Evolutionary conservation across 2,888 invertebrate genomes (phyloP), one percentile per base, ranked within the genome.

Genomic region (Agrilus mali): DNA sequence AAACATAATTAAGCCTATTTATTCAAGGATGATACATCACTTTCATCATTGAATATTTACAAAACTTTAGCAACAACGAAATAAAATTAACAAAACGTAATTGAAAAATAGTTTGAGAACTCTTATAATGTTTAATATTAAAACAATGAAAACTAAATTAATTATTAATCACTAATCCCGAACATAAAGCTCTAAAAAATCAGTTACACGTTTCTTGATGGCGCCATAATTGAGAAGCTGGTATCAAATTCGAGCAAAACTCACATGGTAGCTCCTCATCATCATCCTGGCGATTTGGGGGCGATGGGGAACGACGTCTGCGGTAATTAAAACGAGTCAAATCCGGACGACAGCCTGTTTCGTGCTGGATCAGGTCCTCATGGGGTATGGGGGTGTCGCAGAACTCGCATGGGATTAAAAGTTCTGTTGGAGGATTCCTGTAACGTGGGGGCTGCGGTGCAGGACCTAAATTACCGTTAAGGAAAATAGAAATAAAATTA

Each of bases 211-310:
- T 57, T 7, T 65, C 66, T 63, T 78, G 75, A 57, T 78, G 78
- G 49, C 66, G 66, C 48, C 74, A 68, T 4, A 78, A 60, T 43
- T 71, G 65, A 1, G 70, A 68, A 0, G 70, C 69, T 0, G 71
- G 71, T 46, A 75, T 66, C 52, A 69, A 66, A 15, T 57, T 58
- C 16, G 63, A 63, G 58, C 77, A 78, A 63, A 77, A 77, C 67
- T 77, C 77, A 59, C 78, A 78, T 6, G 77, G 77, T 37, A 77
- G 61, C 46, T 65, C 64, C 36, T 71, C 67, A 37, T 68, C 71
- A 2, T 64, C 63, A 0, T 51, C 51, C 36, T 49, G 52, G 12
- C 50, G 50, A 13, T 58, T 51, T 3, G 55, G 59, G 2, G 57
- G 56, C 34, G 60, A 56, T 2, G 45, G 42, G 10, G 46, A 40